phyloP scores from a whole-genome alignment of 2,113 vertebrate genomes.

The Prionailurus bengalensis region DNA sequence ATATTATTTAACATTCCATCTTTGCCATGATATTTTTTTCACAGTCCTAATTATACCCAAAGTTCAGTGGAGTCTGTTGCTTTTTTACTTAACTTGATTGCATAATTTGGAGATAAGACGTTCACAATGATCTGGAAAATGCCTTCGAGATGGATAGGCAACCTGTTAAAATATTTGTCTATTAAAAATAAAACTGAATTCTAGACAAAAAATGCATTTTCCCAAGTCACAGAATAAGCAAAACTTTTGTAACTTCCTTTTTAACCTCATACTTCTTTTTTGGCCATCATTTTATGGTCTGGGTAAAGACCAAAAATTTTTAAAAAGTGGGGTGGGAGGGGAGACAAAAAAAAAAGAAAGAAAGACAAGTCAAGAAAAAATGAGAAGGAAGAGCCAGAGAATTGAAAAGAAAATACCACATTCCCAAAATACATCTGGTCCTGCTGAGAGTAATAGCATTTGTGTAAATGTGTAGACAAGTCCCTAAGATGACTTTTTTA shows the following conservation, averaged over 20 bases:
- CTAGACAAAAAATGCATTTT: background rate
- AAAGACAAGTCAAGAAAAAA: background rate
- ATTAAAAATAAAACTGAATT: background rate
- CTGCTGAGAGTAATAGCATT: constrained; percentile 57
- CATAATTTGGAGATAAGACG: background rate
- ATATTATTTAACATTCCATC: background rate
- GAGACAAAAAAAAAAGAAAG: background rate
- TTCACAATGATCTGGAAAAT: constrained; percentile 8
- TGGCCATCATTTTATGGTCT: background rate
- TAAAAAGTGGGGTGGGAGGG: background rate
- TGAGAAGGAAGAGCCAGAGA: constrained; percentile 32
- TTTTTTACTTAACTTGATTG: background rate
- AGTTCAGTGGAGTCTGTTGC: background rate
- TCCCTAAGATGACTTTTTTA: background rate
- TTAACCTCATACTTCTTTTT: background rate
- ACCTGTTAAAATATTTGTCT: background rate
- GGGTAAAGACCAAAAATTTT: background rate
- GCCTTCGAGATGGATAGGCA: background rate
- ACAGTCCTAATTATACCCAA: background rate
- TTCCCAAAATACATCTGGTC: constrained; percentile 62
- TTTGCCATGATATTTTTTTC: background rate
- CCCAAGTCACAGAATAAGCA: background rate
- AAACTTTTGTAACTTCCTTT: background rate
- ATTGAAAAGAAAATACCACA: constrained; percentile 53
- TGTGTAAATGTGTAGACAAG: constrained; percentile 12